phyloP scores from a whole-genome alignment of 2,797 vertebrate species.

The Crypturellus tataupa region DNA sequence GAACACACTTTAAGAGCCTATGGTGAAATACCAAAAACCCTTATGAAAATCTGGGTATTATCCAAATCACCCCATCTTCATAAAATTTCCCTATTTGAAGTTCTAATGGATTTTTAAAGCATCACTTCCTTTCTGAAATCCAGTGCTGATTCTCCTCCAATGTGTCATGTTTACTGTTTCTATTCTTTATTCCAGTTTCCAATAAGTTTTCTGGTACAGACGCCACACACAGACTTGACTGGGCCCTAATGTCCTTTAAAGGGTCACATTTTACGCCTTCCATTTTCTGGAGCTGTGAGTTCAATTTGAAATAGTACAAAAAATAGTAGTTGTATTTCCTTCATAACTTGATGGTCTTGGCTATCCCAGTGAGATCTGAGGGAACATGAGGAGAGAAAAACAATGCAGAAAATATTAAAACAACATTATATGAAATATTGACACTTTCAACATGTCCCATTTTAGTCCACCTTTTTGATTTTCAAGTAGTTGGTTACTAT shows the following conservation, averaged over 20 bases:
- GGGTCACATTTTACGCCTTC: constrained; percentile 29
- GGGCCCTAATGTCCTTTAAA: not conserved
- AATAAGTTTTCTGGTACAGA: constrained; percentile 26
- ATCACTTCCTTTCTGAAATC: not conserved
- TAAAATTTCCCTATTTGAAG: not conserved
- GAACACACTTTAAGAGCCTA: not conserved
- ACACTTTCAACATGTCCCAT: not conserved
- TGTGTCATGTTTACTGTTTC: not conserved
- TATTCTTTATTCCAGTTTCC: constrained; percentile 35
- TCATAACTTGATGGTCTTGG: not conserved
- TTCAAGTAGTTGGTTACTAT: not conserved
- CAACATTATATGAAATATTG: not conserved
- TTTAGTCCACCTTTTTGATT: not conserved
- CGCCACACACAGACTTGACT: constrained; percentile 10
- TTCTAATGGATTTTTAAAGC: not conserved
- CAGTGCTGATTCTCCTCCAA: constrained; percentile 16
- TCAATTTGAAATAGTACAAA: not conserved
- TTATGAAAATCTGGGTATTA: not conserved
- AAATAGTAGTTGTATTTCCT: not conserved
- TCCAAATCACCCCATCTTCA: not conserved
- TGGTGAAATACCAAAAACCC: not conserved
- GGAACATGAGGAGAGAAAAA: not conserved
- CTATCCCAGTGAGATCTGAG: not conserved
- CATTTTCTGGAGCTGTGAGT: constrained; percentile 4
- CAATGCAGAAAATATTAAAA: not conserved